Conservation (phyloP, 2,888 invertebrate genomes). For the Philonicus albiceps region DNA sequence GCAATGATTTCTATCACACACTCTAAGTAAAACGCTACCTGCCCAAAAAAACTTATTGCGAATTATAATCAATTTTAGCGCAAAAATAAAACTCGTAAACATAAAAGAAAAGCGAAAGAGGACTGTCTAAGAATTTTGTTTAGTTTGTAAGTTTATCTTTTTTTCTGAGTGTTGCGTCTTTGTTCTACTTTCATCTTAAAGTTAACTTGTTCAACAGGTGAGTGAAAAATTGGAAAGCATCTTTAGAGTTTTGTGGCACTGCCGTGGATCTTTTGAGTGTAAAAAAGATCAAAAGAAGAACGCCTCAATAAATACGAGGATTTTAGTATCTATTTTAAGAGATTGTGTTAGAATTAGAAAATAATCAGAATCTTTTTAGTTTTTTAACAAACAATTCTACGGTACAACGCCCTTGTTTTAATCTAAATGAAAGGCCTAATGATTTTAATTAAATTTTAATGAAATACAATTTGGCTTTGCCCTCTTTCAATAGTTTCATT, state of each 20-base stretch:
- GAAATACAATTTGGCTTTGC: too few relatives aligned
- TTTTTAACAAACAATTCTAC: not conserved
- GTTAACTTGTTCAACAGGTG: not conserved
- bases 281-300: not conserved
- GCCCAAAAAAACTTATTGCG: not conserved
- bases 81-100: not conserved
- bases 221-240: not conserved
- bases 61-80: not conserved
- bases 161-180: not conserved
- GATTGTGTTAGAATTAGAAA: not conserved
- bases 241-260: not conserved
- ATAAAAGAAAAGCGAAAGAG: not conserved
- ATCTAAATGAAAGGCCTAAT: not conserved
- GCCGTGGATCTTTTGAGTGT: not conserved
- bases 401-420: not conserved
- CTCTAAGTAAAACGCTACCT: not conserved
- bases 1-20: not conserved
- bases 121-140: not conserved
- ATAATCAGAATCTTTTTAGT: not conserved
- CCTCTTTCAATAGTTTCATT: too few relatives aligned
- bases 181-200: not conserved
- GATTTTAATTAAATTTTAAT: not conserved
- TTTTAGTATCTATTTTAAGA: not conserved
- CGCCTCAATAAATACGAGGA: not conserved
- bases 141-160: not conserved